Evolutionary conservation across 1,140 invertebrate genomes (phyloP).

Genomic region (Hylaeus volcanicus): DNA sequence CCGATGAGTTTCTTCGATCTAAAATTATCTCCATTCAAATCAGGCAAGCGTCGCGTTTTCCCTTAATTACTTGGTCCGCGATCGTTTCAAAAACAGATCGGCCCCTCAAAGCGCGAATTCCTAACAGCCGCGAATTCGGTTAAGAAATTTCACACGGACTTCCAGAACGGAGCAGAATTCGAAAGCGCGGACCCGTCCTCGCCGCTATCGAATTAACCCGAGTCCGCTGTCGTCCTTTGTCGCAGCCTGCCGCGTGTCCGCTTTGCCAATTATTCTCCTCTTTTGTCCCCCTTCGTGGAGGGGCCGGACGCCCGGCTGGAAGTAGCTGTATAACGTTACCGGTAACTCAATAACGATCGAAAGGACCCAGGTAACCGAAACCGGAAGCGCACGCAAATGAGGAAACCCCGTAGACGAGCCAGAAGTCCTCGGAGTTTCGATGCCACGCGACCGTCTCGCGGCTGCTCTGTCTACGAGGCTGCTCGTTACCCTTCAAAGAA

Average conservation of each 20-base stretch:
- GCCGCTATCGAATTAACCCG: slow-evolving; percentile 38
- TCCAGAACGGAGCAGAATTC: slow-evolving; percentile 5
- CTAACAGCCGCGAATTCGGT: slow-evolving; percentile 30
- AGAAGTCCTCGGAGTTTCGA: slow-evolving; percentile 29
- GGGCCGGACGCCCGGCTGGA: slow-evolving; percentile 1
- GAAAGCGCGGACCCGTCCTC: background rate
- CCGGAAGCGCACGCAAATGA: slow-evolving; percentile 56
- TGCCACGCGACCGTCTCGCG: background rate
- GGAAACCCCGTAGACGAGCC: slow-evolving; percentile 37
- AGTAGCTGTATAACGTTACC: slow-evolving; percentile 56
- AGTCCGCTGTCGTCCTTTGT: slow-evolving; percentile 17
- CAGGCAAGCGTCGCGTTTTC: background rate
- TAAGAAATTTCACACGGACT: slow-evolving; percentile 30
- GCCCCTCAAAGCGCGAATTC: slow-evolving; percentile 1
- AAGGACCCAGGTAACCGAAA: slow-evolving; percentile 50
- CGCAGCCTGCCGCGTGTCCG: slow-evolving; percentile 14
- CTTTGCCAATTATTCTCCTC: slow-evolving; percentile 52
- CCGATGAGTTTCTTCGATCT: background rate
- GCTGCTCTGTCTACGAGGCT: background rate
- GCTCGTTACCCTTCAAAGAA: background rate
- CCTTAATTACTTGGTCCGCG: background rate
- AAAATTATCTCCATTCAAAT: no score
- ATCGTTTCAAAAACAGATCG: background rate
- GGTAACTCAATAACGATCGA: slow-evolving; percentile 64
- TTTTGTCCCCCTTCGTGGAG: slow-evolving; percentile 20